Evolutionary conservation across 2,113 vertebrate species (phyloP).

Genomic region (Paramormyrops kingsleyae): DNA sequence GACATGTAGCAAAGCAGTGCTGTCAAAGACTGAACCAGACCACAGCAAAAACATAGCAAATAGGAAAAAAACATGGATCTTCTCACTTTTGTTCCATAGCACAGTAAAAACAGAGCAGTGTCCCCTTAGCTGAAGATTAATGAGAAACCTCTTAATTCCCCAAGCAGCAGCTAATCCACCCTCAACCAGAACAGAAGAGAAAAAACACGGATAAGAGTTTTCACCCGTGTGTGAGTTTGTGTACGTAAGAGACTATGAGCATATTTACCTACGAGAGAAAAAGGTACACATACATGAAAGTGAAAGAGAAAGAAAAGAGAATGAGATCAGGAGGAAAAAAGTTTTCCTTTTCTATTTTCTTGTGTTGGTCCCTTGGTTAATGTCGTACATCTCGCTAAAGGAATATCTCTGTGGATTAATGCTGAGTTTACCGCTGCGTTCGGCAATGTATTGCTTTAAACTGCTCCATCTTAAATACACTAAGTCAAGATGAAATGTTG

Average conservation of each 20-base stretch:
- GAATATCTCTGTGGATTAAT: slow-evolving; percentile 10
- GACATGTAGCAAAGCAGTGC: background rate
- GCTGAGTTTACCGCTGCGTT: background rate
- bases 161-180: background rate
- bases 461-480: slow-evolving; percentile 10
- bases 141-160: background rate
- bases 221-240: background rate
- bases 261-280: background rate
- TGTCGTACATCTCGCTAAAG: background rate
- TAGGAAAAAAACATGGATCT: background rate
- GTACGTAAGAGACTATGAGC: background rate
- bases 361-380: background rate
- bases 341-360: background rate
- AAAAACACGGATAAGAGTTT: background rate
- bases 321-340: background rate
- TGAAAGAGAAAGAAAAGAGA: background rate
- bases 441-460: background rate
- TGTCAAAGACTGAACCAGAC: background rate
- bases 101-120: background rate
- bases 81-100: background rate
- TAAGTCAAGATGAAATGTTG: slow-evolving; percentile 7
- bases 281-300: background rate
- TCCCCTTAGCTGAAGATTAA: background rate
- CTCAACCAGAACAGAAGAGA: background rate
- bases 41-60: background rate